Evolutionary conservation across 2,797 vertebrate species (phyloP), one percentile per base, ranked within the genome.

Genomic region (Menidia menidia): DNA sequence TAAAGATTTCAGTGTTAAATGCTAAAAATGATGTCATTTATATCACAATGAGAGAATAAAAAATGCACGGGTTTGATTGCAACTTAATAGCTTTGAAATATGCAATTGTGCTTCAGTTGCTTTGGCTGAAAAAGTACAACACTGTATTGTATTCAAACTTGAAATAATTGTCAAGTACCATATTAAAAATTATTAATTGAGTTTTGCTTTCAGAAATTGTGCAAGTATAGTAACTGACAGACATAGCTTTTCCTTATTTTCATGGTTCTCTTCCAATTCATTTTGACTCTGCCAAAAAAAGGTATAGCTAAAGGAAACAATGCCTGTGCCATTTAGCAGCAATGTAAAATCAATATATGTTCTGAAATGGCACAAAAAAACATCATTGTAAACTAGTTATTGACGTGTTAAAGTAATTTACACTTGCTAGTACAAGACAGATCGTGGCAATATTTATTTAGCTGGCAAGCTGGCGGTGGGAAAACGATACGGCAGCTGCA

Each of bases 371-470:
- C 87, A 81, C 92, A 80, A 82, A 82, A 77, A 92, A 91, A 92
- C 93, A 92, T 95, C 80, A 92, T 88, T 93, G 91, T 94, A 95
- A 95, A 93, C 90, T 93, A 93, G 92, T 94, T 95, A 96, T 94
- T 95, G 92, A 94, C 87, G 87, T 93, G 89, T 83, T 95, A 88
- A 94, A 95, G 89, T 95, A 88, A 95, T 95, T 97, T 96, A 94
- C 87, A 94, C 91, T 90, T 94, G 92, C 91, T 89, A 89, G 84
- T 91, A 92, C 94, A 94, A 95, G 94, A 96, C 90, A 94, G 91
- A 96, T 95, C 93, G 92, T 88, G 88, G 92, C 87, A 91, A 93
- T 93, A 94, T 95, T 95, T 95, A 96, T 96, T 96, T 92, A 94
- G 92, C 91, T 81, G 87, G 91, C 93, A 93, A 94, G 93, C 88